Evolutionary conservation across 2,113 vertebrate species (phyloP).

Genomic region (Stomatorhinus ivindoensis): DNA sequence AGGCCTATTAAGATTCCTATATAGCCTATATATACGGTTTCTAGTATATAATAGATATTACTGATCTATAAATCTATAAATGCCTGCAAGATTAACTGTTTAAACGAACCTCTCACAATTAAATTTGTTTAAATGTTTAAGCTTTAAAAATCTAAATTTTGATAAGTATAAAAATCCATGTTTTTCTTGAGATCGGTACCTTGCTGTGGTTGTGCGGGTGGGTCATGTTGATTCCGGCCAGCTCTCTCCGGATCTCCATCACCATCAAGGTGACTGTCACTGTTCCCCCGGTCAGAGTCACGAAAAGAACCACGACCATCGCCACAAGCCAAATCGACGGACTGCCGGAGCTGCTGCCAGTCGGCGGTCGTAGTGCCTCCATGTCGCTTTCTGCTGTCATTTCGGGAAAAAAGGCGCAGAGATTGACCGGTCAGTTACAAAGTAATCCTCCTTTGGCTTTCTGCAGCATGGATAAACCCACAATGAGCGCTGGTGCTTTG

Average conservation of each 20-base stretch:
- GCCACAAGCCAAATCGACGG: background rate
- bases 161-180: background rate
- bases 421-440: background rate
- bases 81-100: background rate
- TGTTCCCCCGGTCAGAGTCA: background rate
- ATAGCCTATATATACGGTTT: no score
- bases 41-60: background rate
- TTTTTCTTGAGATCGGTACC: background rate
- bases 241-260: background rate
- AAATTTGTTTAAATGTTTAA: background rate
- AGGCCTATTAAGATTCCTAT: no score
- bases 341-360: background rate
- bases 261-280: background rate
- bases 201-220: background rate
- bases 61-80: background rate
- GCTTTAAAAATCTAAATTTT: background rate
- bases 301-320: background rate
- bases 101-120: background rate
- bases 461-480: background rate
- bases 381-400: background rate
- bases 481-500: background rate
- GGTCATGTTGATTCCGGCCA: background rate
- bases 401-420: background rate
- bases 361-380: background rate
- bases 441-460: background rate